Evolutionary conservation across 1,140 invertebrate genomes (phyloP), one percentile per base, ranked within the genome.

Genomic region (Ceratosolen fusciceps): DNA sequence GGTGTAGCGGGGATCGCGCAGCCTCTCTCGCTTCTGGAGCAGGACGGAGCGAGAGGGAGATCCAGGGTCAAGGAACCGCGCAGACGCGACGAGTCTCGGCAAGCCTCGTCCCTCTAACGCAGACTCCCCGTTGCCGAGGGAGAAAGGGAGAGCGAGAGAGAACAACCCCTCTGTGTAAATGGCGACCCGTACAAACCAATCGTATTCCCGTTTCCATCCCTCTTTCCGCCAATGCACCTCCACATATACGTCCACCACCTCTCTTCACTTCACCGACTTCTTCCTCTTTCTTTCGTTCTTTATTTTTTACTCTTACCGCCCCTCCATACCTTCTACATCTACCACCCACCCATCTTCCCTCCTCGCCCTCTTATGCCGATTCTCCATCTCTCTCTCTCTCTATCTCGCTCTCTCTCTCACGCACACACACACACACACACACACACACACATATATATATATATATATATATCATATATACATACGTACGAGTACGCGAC

Each of bases 161-260:
- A 67, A 71, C 72, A 88, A 86, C 86, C 87, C 85, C 83, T 76
- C 68, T 65, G 56, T 82, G 87, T 90, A 87, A 90, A 90, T 90
- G 89, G 89, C 88, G 88, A 90, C 87, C 85, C 86, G 88, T 86
- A 86, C 89, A 90, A 90, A 90, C 89, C 89, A 90, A 90, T 90
- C 89, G 90, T 90, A 89, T 90, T 89, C 87, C 87, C 88, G 89
- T 89, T 90, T 90, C 83, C 88, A 90, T 90, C 89, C 89, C 89
- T 90, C 88, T 89, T 88, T 81, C 77, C 62, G 52, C 56, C 80
- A 29, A 26, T 62, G 83, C 83, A 82, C 86, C 80, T 81, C 83
- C 84, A 82, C 84, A 80, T 84, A 21, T 62, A 67, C 79, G 74
- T 68, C 54, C 58, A 8, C 71, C 54, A 62, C 60, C 74, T 79